These are phyloP conservation scores for Drosophila limbata DNA, from an alignment of 2,888 invertebrate genomes.

Conservation along the genomic window DNA sequence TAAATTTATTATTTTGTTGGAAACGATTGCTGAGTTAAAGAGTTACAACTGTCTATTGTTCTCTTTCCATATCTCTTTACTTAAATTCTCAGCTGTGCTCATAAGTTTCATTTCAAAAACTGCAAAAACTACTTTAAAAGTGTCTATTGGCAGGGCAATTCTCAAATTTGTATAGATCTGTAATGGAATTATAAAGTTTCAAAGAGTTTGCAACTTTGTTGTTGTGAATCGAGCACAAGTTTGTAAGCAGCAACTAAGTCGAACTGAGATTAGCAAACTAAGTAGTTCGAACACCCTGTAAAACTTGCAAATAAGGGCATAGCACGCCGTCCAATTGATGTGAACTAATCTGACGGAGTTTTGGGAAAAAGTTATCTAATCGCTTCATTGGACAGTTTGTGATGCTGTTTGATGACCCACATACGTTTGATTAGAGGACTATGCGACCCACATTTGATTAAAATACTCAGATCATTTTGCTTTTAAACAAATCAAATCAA, in stretches of 20 bases:
- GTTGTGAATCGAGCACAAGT: constrained; percentile 13
- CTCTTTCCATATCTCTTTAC: neutral
- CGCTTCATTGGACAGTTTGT: constrained; percentile 54
- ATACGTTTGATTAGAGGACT: constrained; percentile 60
- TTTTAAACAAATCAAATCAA: constrained; percentile 20
- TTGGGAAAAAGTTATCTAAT: constrained; percentile 43
- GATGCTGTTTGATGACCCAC: constrained; percentile 48
- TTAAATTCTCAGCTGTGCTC: neutral
- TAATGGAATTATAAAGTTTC: constrained; percentile 42
- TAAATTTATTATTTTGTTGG: no score
- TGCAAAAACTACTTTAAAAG: constrained; percentile 15
- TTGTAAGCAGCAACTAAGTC: neutral
- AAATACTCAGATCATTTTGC: constrained; percentile 7
- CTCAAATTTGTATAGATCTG: constrained; percentile 23
- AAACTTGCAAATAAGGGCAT: neutral
- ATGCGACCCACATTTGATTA: constrained; percentile 41
- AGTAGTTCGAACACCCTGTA: constrained; percentile 31
- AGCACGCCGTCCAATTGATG: constrained; percentile 29
- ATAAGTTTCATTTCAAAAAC: neutral
- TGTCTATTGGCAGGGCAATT: constrained; percentile 14
- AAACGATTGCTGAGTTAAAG: neutral
- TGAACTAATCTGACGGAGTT: constrained; percentile 36
- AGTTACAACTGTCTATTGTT: neutral
- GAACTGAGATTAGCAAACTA: constrained; percentile 17
- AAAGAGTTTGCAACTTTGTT: constrained; percentile 23